Conservation (phyloP, 2,888 invertebrate genomes). For the Allacma fusca region DNA sequence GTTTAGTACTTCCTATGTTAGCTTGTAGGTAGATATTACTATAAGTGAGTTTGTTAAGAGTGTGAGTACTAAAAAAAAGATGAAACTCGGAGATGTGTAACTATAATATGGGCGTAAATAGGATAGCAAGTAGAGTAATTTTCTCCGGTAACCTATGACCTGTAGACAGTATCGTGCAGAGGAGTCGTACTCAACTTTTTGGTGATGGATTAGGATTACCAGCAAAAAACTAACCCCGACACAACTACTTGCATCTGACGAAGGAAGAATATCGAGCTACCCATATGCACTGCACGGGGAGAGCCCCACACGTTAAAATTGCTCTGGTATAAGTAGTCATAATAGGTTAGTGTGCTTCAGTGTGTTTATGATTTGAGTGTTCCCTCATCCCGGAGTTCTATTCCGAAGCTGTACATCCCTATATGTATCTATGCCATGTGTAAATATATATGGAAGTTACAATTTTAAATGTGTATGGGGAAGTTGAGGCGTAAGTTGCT, state of each 20-base stretch:
- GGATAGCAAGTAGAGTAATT: slow-evolving; percentile 40
- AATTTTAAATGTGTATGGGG: too few relatives aligned
- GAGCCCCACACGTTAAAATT: too few relatives aligned
- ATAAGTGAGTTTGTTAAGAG: neutral
- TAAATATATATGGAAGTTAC: too few relatives aligned
- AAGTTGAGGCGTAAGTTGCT: neutral
- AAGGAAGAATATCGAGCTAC: neutral
- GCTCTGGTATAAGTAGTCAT: neutral
- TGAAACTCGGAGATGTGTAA: neutral
- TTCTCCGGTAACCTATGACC: slow-evolving; percentile 41
- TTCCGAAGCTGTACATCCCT: neutral
- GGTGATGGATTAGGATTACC: slow-evolving; percentile 47
- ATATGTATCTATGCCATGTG: neutral
- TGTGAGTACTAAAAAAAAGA: neutral
- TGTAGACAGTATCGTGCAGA: slow-evolving; percentile 39
- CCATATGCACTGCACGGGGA: neutral
- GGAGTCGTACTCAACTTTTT: slow-evolving; percentile 38
- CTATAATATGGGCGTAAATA: slow-evolving; percentile 49
- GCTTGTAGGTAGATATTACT: too few relatives aligned
- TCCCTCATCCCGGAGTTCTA: neutral
- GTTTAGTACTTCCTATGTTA: neutral
- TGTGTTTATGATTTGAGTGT: neutral
- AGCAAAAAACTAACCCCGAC: slow-evolving; percentile 36
- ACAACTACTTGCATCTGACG: slow-evolving; percentile 20
- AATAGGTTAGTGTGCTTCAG: neutral